A percentile compares a stretch with the other conserved stretches of the same genome.
phyloP scores from a whole-genome alignment of 2,888 invertebrate species.

The Cosmopolites sordidus region DNA sequence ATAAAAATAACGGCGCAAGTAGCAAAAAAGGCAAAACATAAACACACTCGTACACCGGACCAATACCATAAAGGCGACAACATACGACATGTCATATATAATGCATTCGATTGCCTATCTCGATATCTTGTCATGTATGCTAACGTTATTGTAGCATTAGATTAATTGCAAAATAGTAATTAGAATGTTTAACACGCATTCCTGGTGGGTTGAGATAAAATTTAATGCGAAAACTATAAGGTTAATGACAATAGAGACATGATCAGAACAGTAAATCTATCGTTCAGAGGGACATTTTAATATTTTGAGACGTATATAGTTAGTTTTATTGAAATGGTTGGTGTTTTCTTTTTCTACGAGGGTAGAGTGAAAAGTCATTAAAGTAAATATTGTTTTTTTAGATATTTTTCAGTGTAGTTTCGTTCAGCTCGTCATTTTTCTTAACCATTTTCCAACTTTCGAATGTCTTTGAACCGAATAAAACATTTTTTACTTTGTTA shows the following conservation, averaged over 20 bases:
- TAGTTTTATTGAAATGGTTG: too few relatives aligned
- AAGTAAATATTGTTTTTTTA: too few relatives aligned
- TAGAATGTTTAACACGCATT: conserved; percentile 9
- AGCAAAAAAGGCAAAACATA: too few relatives aligned
- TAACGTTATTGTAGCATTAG: conserved; percentile 4
- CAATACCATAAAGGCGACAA: conserved; percentile 2
- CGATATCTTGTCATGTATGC: conserved; percentile 4
- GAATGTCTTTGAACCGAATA: too few relatives aligned
- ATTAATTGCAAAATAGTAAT: conserved; percentile 2
- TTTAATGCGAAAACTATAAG: conserved; percentile 3
- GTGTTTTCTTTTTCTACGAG: too few relatives aligned
- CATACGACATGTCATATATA: conserved; percentile 2
- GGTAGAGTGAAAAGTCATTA: too few relatives aligned
- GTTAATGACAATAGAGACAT: conserved; percentile 3
- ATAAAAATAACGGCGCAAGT: too few relatives aligned
- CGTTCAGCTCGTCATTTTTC: too few relatives aligned
- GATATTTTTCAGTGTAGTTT: too few relatives aligned
- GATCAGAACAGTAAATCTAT: not conserved
- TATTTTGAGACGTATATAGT: not conserved
- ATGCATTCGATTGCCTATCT: conserved; percentile 2
- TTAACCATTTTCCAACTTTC: too few relatives aligned
- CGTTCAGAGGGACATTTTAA: not conserved
- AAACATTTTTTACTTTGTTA: too few relatives aligned
- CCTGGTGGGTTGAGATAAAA: conserved; percentile 1
- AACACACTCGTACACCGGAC: not conserved